Evolutionary conservation across 2,888 invertebrate species (phyloP).

Genomic region (Heteromyza rotundicornis): DNA sequence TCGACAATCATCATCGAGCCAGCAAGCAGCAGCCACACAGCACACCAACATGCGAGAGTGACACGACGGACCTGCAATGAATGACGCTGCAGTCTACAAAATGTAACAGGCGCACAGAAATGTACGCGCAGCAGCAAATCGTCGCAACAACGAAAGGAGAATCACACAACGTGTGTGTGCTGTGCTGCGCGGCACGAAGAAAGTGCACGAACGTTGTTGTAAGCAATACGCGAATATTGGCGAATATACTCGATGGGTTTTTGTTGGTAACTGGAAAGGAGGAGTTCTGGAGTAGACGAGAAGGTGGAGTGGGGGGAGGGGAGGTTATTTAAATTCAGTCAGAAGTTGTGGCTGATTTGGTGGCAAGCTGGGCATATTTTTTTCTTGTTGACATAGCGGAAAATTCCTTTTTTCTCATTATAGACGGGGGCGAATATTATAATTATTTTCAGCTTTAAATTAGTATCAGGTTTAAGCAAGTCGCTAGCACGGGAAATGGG

Average conservation of each 20-base stretch:
- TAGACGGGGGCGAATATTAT: no score
- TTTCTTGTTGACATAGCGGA: background rate
- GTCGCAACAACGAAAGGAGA: slow-evolving; percentile 18
- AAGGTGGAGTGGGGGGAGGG: slow-evolving; percentile 7
- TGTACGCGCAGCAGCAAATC: background rate
- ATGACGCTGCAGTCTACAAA: slow-evolving; percentile 59
- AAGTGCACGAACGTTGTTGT: slow-evolving; percentile 13
- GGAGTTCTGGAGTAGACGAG: background rate
- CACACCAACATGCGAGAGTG: slow-evolving; percentile 1
- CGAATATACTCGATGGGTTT: no score
- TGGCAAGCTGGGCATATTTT: background rate
- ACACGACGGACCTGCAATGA: slow-evolving; percentile 34
- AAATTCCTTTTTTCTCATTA: no score
- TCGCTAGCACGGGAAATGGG: no score
- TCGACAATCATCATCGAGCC: background rate
- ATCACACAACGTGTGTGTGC: slow-evolving; percentile 11
- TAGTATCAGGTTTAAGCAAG: no score
- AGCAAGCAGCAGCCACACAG: slow-evolving; percentile 21
- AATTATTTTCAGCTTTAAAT: no score
- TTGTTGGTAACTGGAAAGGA: no score
- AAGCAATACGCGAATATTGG: background rate
- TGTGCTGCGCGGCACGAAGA: slow-evolving; percentile 10
- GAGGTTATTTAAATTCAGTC: background rate
- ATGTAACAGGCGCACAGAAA: slow-evolving; percentile 51
- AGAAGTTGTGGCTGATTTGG: background rate